Evolutionary conservation across 2,797 vertebrate genomes (phyloP).

Genomic region (Phalanger gymnotis): DNA sequence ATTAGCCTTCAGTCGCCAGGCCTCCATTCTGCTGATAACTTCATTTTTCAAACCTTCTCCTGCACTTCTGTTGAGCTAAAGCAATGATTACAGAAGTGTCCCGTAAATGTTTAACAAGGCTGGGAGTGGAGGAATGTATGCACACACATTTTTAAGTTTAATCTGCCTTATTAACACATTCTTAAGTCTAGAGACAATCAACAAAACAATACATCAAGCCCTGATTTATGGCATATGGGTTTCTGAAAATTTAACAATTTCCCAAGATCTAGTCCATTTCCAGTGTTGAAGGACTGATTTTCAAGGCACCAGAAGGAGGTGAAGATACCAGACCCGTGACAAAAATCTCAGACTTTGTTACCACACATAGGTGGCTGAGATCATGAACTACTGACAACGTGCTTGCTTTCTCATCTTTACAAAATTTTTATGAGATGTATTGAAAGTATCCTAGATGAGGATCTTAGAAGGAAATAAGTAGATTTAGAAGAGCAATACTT

Average conservation of each 20-base stretch:
- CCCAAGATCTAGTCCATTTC: background rate
- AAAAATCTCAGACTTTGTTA: background rate
- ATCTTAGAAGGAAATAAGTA: background rate
- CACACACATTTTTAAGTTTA: background rate
- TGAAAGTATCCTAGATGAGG: background rate
- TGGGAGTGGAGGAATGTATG: background rate
- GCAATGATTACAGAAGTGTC: background rate
- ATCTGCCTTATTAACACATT: background rate
- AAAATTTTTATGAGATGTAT: background rate
- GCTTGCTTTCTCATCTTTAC: background rate
- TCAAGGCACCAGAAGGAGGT: background rate
- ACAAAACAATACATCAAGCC: background rate
- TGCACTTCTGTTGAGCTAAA: background rate
- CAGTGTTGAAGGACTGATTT: background rate
- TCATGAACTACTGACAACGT: background rate
- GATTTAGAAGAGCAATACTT: background rate
- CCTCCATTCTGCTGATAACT: background rate
- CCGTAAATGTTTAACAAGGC: background rate
- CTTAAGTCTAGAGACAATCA: background rate
- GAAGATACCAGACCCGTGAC: background rate
- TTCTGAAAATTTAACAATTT: background rate
- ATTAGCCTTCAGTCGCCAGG: background rate
- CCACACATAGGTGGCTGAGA: background rate
- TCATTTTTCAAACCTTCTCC: background rate
- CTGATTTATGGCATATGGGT: background rate